phyloP scores from a whole-genome alignment of 2,888 invertebrate genomes.

The Cybosia mesomella region DNA sequence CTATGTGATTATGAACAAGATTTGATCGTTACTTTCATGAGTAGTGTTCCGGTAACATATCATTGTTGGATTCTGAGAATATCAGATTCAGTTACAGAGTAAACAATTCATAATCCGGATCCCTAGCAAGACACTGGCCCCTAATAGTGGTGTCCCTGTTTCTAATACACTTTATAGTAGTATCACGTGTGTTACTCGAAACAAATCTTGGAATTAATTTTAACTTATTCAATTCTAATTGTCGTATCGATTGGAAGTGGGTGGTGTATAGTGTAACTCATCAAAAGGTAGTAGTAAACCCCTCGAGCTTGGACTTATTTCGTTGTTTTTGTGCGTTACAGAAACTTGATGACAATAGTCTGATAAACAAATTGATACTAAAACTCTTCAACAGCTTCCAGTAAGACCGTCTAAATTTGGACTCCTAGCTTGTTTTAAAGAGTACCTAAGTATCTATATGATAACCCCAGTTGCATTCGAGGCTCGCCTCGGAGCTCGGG shows the following conservation, averaged over 20 bases:
- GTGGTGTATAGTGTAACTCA: not conserved
- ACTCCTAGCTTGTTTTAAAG: too few species aligned
- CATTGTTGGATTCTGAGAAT: conserved; percentile 32
- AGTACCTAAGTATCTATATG: too few species aligned
- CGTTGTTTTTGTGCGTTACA: not conserved
- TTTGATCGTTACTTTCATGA: conserved; percentile 43
- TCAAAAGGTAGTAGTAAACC: not conserved
- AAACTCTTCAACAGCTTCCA: too few species aligned
- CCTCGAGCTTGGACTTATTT: not conserved
- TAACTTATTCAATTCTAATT: not conserved
- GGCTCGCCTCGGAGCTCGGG: too few species aligned
- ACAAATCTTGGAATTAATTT: not conserved
- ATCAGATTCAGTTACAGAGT: not conserved
- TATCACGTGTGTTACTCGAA: not conserved
- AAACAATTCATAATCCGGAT: not conserved
- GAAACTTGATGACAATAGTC: not conserved
- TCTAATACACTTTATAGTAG: not conserved
- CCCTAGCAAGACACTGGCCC: not conserved
- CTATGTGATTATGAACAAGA: conserved; percentile 30
- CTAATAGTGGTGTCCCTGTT: not conserved
- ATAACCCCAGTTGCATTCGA: too few species aligned
- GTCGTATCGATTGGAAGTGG: not conserved
- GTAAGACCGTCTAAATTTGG: not conserved
- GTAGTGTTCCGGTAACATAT: conserved; percentile 13
- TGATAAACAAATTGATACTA: too few species aligned